These are phyloP conservation scores for Thereva nobilitata DNA, from an alignment of 2,888 invertebrate genomes.

Conservation along the genomic window DNA sequence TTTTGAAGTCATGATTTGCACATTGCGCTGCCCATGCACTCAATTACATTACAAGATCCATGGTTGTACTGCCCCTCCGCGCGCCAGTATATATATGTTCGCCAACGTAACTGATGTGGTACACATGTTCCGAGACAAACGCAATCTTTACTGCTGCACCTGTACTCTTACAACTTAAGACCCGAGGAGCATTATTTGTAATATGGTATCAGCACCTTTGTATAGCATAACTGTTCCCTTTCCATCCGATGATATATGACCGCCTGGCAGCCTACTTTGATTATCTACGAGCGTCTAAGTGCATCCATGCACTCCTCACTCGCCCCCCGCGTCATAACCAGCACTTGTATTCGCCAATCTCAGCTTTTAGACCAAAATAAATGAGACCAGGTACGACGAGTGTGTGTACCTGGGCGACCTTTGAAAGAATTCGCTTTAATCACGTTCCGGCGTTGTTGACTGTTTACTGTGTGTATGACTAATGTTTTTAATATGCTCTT, in stretches of 20 bases:
- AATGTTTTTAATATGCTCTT: background rate
- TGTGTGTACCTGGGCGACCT: constrained; percentile 2
- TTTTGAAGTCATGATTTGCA: too few species aligned
- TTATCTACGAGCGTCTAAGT: background rate
- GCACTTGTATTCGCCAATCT: too few species aligned
- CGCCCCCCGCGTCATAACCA: too few species aligned
- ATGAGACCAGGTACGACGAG: background rate
- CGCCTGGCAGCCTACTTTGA: constrained; percentile 4
- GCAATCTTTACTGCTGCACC: constrained; percentile 3
- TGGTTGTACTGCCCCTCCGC: too few species aligned
- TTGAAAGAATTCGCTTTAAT: constrained; percentile 24
- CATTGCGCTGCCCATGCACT: too few species aligned
- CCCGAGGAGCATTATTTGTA: background rate
- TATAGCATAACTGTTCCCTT: constrained; percentile 9
- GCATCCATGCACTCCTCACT: background rate
- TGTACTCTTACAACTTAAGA: background rate
- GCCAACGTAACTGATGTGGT: background rate
- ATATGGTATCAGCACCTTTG: constrained; percentile 11
- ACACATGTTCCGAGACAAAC: background rate
- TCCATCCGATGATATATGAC: constrained; percentile 19
- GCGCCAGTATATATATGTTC: background rate
- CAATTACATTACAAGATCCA: too few species aligned
- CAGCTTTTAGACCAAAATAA: background rate
- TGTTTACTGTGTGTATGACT: background rate
- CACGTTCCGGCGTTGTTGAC: background rate